Percentiles rank a stretch among this genome's conserved stretches.
These are phyloP conservation scores for Ceyx margarethae DNA, from an alignment of 2,113 vertebrate species.

Conservation along the genomic window DNA sequence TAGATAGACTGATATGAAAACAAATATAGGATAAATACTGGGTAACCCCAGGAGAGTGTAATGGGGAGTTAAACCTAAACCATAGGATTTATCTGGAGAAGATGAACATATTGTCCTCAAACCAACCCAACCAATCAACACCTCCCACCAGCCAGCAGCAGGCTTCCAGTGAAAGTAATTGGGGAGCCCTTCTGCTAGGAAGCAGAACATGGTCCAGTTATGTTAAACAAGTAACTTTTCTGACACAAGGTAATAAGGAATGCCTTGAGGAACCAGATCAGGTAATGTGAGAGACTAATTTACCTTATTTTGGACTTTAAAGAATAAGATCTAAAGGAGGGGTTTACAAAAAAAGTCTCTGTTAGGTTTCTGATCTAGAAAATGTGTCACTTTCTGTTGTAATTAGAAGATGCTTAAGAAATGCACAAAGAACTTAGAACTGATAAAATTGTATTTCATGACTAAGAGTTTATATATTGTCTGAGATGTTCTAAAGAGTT, in stretches of 20 bases:
- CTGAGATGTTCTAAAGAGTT: neutral
- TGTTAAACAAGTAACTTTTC: neutral
- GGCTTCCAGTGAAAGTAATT: neutral
- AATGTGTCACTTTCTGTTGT: neutral
- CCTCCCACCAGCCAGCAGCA: neutral
- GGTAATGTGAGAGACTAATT: neutral
- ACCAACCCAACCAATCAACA: neutral
- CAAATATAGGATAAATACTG: neutral
- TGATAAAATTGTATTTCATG: neutral
- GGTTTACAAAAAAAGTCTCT: neutral
- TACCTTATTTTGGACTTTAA: neutral
- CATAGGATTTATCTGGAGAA: neutral
- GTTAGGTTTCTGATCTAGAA: neutral
- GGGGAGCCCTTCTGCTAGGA: neutral
- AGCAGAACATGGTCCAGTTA: neutral
- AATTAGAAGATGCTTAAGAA: neutral
- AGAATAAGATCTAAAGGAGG: neutral
- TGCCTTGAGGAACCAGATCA: neutral
- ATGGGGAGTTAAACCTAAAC: neutral
- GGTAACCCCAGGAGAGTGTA: neutral
- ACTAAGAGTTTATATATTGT: neutral
- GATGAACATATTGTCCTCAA: neutral
- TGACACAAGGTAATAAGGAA: neutral
- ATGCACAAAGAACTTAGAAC: neutral
- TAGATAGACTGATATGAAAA: neutral